Conservation (phyloP, 2,797 vertebrate genomes). For the Pseudochirops corinnae region DNA sequence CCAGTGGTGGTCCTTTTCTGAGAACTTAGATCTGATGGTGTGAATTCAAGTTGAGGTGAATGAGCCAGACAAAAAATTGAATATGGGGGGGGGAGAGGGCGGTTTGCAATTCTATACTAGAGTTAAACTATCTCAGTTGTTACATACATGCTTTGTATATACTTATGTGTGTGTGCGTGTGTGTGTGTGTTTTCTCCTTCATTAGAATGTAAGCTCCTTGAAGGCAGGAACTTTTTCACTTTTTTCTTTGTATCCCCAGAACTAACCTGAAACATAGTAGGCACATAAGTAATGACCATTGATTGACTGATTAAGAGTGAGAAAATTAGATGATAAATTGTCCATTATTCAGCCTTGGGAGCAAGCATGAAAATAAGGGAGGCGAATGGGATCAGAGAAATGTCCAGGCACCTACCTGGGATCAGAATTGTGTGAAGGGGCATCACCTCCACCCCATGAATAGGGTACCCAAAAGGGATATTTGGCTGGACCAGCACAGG, state of each 20-base stretch:
- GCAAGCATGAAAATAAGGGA: not conserved
- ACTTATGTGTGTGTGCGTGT: not conserved
- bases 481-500: conserved; percentile 78
- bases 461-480: conserved; percentile 78
- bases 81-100: not conserved
- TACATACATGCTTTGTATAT: not conserved
- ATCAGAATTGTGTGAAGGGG: conserved; percentile 76
- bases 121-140: not conserved
- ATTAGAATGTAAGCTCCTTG: not conserved
- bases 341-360: not conserved
- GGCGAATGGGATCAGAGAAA: not conserved
- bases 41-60: not conserved
- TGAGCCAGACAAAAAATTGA: not conserved
- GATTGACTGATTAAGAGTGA: not conserved
- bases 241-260: not conserved
- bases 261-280: not conserved
- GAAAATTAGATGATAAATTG: not conserved
- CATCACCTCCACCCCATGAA: conserved; percentile 78
- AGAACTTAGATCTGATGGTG: not conserved
- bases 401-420: conserved; percentile 70
- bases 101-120: not conserved
- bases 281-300: not conserved
- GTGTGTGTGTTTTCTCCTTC: not conserved
- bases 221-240: not conserved
- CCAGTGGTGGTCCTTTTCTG: not conserved